A percentile compares a stretch with the other conserved stretches of the same genome.
Conservation (phyloP, 2,113 vertebrate genomes). For the Cynopterus brachyotis region DNA sequence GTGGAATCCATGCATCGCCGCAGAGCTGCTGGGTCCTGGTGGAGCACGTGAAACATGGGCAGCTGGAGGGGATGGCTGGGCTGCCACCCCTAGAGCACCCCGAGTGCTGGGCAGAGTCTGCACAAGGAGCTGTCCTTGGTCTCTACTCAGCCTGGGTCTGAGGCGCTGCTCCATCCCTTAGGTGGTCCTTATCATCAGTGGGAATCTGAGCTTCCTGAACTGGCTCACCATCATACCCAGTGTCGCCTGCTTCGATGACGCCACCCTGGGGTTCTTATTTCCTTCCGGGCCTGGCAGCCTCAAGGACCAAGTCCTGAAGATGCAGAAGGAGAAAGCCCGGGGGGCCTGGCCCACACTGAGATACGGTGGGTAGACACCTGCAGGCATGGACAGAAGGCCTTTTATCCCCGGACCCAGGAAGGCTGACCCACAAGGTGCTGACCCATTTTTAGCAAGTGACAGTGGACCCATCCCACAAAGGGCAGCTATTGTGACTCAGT, state of each 20-base stretch:
- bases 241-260: slow-evolving; percentile 94
- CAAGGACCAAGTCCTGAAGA: slow-evolving; percentile 73
- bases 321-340: slow-evolving; percentile 75
- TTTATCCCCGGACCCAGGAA: not conserved
- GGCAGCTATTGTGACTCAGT: not conserved
- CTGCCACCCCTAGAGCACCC: not conserved
- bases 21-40: not conserved
- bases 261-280: slow-evolving; percentile 87
- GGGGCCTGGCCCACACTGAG: not conserved
- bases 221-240: slow-evolving; percentile 97
- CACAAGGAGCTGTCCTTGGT: not conserved
- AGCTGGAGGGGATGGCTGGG: not conserved
- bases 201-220: slow-evolving; percentile 98
- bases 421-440: not conserved
- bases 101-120: not conserved
- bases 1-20: too few species aligned
- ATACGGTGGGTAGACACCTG: slow-evolving; percentile 80
- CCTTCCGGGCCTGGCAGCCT: slow-evolving; percentile 60
- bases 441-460: not conserved
- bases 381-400: not conserved
- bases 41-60: not conserved
- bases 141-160: not conserved
- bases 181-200: slow-evolving; percentile 92
- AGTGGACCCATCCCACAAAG: not conserved
- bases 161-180: slow-evolving; percentile 56